Evolutionary conservation across 2,888 invertebrate species (phyloP), one percentile per base, ranked within the genome.

Genomic region (Spilarctia lutea): DNA sequence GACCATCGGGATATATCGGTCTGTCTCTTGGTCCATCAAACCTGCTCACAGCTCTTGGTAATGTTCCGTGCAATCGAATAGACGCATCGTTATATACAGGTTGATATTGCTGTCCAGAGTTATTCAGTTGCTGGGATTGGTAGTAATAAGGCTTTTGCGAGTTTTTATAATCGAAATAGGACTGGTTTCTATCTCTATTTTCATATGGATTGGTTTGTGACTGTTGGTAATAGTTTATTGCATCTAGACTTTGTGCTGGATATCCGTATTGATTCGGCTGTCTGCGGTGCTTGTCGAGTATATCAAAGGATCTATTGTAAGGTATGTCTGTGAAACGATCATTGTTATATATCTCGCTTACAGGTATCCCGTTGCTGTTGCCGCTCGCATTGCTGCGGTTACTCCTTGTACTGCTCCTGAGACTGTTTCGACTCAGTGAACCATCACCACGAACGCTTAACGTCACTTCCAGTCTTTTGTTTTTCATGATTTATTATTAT

Each of bases 391-490:
- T 92, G 81, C 94, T 94, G 75, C 91, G 90, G 82, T 92, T 94
- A 82, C 95, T 95, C 86, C 96, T 90, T 39, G 82, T 91, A 76
- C 96, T 96, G 83, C 94, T 93, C 80, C 95, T 90, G 30, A 89
- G 84, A 84, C 92, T 92, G 85, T 93, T 93, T 67, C 96, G 91
- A 77, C 91, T 92, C 79, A 96, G 83, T 71, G 96, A 94, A 80
- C 95, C 94, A 78, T 96, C 96, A 63, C 96, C 95, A 63, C 95
- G 93, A 75, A 96, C 96, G 86, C 94, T 96, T 77, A 96, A 85
- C 81, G 92, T 96, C 75, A 96, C 88, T 91, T 96, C 93, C 52
- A 96, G 87, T 90, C 94, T 94, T 90, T 94, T 95, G 84, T 96
- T 93, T 91, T 92, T 96, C 96, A 96, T 96, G 79, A 79, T 93